Conservation (phyloP, 2,113 vertebrate species). For the Tyto alba region DNA sequence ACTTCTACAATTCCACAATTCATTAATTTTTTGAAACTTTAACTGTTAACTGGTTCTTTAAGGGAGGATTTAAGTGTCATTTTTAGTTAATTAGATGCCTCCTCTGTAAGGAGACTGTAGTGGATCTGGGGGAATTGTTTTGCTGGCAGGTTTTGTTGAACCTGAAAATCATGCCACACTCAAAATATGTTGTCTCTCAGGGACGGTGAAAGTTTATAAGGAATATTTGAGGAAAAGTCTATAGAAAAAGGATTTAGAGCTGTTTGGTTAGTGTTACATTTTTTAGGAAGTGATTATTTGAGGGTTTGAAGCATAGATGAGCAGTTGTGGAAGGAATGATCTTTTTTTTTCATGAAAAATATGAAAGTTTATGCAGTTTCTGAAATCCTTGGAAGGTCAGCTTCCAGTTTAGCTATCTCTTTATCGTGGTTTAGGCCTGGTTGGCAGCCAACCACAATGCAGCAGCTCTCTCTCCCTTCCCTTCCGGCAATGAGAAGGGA, state of each 20-base stretch:
- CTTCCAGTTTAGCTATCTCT: neutral
- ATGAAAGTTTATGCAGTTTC: neutral
- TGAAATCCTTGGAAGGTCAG: neutral
- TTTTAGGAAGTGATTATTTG: neutral
- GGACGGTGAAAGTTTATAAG: neutral
- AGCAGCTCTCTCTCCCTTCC: too few species aligned
- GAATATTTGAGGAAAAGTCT: neutral
- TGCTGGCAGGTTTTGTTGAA: neutral
- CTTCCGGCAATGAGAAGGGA: too few species aligned
- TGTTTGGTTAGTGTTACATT: accelerated
- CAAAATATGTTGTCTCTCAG: neutral
- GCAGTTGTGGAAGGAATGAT: accelerated
- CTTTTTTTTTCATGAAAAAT: neutral
- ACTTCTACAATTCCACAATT: neutral
- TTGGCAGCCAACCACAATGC: too few species aligned
- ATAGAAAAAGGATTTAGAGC: neutral
- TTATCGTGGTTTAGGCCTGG: too few species aligned
- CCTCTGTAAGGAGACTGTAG: neutral
- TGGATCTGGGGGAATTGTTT: neutral
- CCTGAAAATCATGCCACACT: neutral
- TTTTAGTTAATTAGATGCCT: neutral
- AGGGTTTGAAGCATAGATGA: accelerated
- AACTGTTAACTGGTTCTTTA: neutral
- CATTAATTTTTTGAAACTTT: neutral
- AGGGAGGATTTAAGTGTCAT: neutral